Base-by-base conservation (phyloP, 2,888 invertebrate species). In the Agonopterix subpropinquella region DNA sequence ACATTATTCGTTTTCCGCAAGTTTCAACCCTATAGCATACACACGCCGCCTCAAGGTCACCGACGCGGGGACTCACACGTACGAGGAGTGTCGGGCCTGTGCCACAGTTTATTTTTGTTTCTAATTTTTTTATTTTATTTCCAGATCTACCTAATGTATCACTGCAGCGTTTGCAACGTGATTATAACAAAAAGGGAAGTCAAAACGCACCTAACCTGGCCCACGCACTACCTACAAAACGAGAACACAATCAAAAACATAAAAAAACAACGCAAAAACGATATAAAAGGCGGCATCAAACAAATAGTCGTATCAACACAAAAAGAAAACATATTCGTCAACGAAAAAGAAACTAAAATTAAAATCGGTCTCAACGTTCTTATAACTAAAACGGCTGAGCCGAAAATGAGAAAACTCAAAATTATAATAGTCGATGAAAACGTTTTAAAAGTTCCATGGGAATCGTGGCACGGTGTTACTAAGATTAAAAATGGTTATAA, bases 91-190 rank as follows among this genome's bases (percentile, higher is more conserved):
- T n/a, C n/a, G n/a, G n/a, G n/a, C n/a, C n/a, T n/a, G n/a, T n/a
- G 18, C 18, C 18, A 18, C 18, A 1, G 18, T 4, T 18, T 18
- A 18, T 28, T 5, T 1, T 28, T 28, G 28, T 28, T 28, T 28
- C 11, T 28, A 11, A 45, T 7, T 28, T 46, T 15, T 15, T 41
- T 42, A 45, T 41, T 39, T 37, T 10, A 45, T 47, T 62, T 59
- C 2, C 64, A 74, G 74, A 60, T 63, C n/a, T 61, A 58, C 13
- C 49, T 59, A 0, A 55, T 48, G 13, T 74, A 66, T 48, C 77
- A 77, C 36, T 77, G 77, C 47, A 55, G 58, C 2, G 47, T 64
- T 1, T 76, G 77, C 54, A 76, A 77, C 41, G 60, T 66, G 0
- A 28, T 67, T 0, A 53, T 74, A 18, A 46, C 59, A 0, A 54